Evolutionary conservation across 2,888 invertebrate genomes (phyloP), one percentile per base, ranked within the genome.

Genomic region (Coleophora flavipennella): DNA sequence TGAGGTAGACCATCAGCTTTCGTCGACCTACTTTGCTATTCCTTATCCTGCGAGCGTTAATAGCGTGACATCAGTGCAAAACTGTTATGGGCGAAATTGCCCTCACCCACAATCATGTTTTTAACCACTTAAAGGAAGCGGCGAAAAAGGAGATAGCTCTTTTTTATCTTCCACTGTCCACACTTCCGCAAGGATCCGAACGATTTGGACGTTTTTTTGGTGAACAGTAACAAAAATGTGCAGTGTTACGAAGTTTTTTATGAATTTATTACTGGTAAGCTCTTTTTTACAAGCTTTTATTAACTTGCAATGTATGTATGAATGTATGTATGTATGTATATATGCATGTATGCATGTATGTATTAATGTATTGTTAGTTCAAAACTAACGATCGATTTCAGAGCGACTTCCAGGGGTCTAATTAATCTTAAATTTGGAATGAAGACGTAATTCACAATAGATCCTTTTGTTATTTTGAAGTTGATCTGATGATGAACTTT

Each of bases 1-100:
- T 20, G 6, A 4, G 20, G 20, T 20, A 20, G 6, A 20, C 20
- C 6, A 20, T 4, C 42, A 55, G 47, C 53, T 57, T 51, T 58
- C 55, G 63, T 59, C 56, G 58, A 53, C 60, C 57, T 44, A 62
- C 62, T 67, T 60, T 67, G 67, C 42, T 41, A 59, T 59, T 61
- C 57, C 63, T 68, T 71, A 71, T 72, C 73, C 67, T 63, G 62
- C 49, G 55, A 40, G 57, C 46, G 48, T 62, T 64, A 63, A 57
- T 61, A 53, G 62, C 48, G 71, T 83, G 83, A 83, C 80, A 68
- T 83, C 83, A 83, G 53, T 52, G 38, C 43, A 44, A 33, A 53
- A 46, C 67, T 58, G 67, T 77, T 77, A 75, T 69, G 75, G 78
- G 65, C 66, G 72, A 76, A 79, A 76, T 79, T 73, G 66, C 70